Base-by-base conservation (phyloP, 2,113 vertebrate genomes). In the Pogona vitticeps region DNA sequence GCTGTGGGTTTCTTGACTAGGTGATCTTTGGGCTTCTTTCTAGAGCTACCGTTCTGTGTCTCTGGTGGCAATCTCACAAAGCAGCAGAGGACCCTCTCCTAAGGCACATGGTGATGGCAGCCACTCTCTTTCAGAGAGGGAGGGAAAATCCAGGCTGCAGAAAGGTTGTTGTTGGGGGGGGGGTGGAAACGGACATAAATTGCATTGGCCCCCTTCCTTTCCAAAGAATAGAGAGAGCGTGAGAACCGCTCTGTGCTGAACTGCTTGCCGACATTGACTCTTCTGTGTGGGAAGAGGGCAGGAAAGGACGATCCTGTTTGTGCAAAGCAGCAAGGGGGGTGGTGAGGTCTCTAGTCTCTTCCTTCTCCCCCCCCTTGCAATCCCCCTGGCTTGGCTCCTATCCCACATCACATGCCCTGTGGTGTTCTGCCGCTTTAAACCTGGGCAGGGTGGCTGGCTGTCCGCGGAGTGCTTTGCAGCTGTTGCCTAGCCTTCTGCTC, bases 381-480 rank as follows among this genome's bases (percentile, higher is more conserved):
- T 80, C 38, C 38, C 56, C 13, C n/a, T n/a, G n/a, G n/a, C 1
- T 26, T 52, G 75, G 75, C 63, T 77, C 63, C 67, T 40, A 31
- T 72, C 52, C 73, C 15, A 68, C 91, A 87, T 88, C 94, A 85
- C 65, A n/a, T 91, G 92, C 90, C 91, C 89, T 91, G 0, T 36
- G 83, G 91, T 88, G 91, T 7, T 6, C 76, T 88, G 95, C 84
- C 86, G 71, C 92, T 59, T 76, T 93, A 93, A 92, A 42, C 2
- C 59, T 0, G 67, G 91, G 93, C 89, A 92, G 91, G 92, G 91
- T 83, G 91, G 91, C 86, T 83, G 65, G 21, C 1, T 88, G 61
- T 21, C 1, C 76, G 13, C 58, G 76, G n/a, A 91, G 93, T 86
- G 76, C 76, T 82, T 86, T 76, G 87, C 95, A 95, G 96, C 95